A percentile compares a stretch with the other conserved stretches of the same genome.
phyloP scores from a whole-genome alignment of 2,888 invertebrate genomes.

The Chymomyza caudatula region DNA sequence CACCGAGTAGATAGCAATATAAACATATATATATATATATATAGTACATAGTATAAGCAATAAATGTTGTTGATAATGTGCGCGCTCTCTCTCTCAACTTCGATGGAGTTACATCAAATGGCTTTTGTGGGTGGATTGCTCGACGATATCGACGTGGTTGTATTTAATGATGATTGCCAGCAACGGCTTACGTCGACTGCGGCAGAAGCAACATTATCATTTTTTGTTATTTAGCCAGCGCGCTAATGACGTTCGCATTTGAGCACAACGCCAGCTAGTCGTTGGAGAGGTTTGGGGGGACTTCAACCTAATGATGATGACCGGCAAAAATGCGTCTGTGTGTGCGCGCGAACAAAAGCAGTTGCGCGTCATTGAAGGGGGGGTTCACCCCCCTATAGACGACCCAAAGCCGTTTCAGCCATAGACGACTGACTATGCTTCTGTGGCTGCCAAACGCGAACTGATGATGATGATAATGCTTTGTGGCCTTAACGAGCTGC shows the following conservation, averaged over 20 bases:
- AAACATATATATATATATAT: neutral
- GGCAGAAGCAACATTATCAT: conserved; percentile 64
- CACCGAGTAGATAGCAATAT: conserved; percentile 30
- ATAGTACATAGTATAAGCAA: neutral
- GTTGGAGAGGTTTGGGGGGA: conserved; percentile 3
- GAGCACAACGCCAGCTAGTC: neutral
- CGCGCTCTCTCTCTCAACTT: conserved; percentile 1
- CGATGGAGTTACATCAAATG: neutral
- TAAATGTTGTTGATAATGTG: neutral
- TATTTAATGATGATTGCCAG: conserved; percentile 73
- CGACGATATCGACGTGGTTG: conserved; percentile 20
- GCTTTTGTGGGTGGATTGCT: neutral
- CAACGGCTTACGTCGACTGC: conserved; percentile 36
- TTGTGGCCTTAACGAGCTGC: conserved; percentile 64
- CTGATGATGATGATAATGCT: conserved; percentile 69
- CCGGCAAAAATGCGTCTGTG: conserved; percentile 55
- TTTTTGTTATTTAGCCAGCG: conserved; percentile 69
- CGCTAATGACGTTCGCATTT: conserved; percentile 74
- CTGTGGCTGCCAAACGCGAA: neutral
- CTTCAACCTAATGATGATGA: conserved; percentile 74
- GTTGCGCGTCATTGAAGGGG: conserved; percentile 38
- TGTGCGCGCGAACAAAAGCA: conserved; percentile 51
- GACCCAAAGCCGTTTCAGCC: neutral
- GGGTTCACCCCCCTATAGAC: conserved; percentile 20
- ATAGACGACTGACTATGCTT: neutral